Base-by-base conservation (phyloP, 2,797 vertebrate genomes). In the Coregonus ussuriensis region DNA sequence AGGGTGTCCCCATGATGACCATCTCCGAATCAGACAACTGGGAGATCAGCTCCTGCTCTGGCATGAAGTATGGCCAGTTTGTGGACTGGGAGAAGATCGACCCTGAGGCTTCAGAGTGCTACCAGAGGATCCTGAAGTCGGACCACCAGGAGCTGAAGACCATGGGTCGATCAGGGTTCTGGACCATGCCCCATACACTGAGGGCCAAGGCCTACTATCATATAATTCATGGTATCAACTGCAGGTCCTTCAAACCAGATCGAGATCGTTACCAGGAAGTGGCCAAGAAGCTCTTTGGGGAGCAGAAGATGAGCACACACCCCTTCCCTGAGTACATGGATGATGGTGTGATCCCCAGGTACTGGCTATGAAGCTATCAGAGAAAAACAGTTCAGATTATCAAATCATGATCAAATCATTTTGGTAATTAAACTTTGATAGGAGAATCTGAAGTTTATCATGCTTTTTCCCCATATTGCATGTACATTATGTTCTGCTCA, bases 11-110 rank as follows among this genome's bases (percentile, higher is more conserved):
- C 0, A 91, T 96, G 81, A 89, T 96, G 72, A 94, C 96, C 75
- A 95, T 95, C 0, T 88, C 93, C 0, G 94, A 95, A 81, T 89
- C 83, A 0, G 94, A 95, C 83, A 92, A 89, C 35, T 95, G 94
- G 96, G 92, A 96, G 78, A 94, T 93, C 0, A 84, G 88, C 4
- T 85, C 91, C 6, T 86, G 82, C 31, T 89, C 93, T 0, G 90
- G 93, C 4, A 91, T 90, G 90, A 94, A 94, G 84, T 92, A 93
- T 0, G 94, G 95, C 1, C 93, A 94, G 81, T 97, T 96, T 70
- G 96, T 96, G 82, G 95, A 97, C 74, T 96, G 95, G 95, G 95
- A 95, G 86, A 95, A 91, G 81, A 95, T 96, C 25, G 92, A 92
- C 75, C 91, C 92, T 0, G 82, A 92, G 77, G 83, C 88, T 0